These are phyloP conservation scores for Stegostoma tigrinum DNA, from an alignment of 2,113 vertebrate species.

Conservation along the genomic window DNA sequence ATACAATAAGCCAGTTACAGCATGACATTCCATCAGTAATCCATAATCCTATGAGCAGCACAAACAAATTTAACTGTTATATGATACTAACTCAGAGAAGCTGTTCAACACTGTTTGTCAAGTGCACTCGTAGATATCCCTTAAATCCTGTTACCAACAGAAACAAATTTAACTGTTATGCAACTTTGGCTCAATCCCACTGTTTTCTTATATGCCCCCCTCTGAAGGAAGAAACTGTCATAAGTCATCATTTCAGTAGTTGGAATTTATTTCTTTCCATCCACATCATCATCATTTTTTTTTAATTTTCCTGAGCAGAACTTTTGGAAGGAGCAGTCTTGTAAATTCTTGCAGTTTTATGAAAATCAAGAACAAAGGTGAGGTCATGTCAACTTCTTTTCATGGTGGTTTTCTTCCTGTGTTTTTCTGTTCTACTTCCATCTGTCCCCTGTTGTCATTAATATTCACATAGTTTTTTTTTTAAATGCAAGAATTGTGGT, in stretches of 20 bases:
- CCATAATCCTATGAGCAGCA: no score
- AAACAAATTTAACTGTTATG: no score
- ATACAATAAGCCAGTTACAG: no score
- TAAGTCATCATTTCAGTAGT: constrained; percentile 44
- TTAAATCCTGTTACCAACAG: no score
- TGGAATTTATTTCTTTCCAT: neutral
- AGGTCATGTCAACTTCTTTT: neutral
- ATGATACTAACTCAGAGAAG: no score
- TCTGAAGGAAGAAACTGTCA: constrained; percentile 62
- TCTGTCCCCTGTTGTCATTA: neutral
- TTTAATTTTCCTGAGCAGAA: constrained; percentile 51
- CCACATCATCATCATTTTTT: neutral
- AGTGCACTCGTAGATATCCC: no score
- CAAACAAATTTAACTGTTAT: no score
- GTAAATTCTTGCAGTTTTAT: constrained; percentile 63
- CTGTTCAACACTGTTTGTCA: no score
- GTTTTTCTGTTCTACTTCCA: neutral
- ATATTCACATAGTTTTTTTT: neutral
- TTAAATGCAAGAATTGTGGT: neutral
- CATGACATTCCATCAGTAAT: no score
- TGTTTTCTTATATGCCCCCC: no score
- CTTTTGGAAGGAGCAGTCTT: constrained; percentile 61
- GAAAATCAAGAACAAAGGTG: constrained; percentile 63
- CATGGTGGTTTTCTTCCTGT: neutral
- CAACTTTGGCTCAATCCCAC: no score